Evolutionary conservation across 2,113 vertebrate genomes (phyloP).

Genomic region (Brachyhypopomus gauderio): DNA sequence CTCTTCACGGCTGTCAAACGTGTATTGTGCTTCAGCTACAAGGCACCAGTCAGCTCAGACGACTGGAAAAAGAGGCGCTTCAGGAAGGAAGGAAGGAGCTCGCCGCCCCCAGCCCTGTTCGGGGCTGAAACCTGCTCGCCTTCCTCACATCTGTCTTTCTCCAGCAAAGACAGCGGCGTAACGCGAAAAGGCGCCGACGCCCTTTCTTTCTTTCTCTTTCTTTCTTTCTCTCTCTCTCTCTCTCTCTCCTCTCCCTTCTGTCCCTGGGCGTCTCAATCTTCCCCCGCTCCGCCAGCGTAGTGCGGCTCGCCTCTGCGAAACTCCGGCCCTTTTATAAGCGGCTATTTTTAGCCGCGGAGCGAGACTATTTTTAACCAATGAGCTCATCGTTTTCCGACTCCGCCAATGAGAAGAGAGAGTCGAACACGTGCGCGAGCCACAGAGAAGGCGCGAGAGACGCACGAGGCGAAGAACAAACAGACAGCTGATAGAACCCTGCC

Average conservation of each 20-base stretch:
- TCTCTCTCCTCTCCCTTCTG: neutral
- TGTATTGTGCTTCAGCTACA: neutral
- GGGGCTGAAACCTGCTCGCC: slow-evolving; percentile 23
- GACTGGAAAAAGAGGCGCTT: neutral
- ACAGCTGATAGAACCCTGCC: slow-evolving; percentile 38
- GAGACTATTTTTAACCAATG: slow-evolving; percentile 80
- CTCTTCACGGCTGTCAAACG: neutral
- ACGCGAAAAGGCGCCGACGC: slow-evolving; percentile 37
- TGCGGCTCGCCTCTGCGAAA: slow-evolving; percentile 25
- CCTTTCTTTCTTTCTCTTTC: neutral
- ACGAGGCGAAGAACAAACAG: slow-evolving; percentile 10
- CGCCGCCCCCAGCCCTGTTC: slow-evolving; percentile 66
- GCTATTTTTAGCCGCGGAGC: slow-evolving; percentile 76
- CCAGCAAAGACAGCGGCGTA: slow-evolving; percentile 57
- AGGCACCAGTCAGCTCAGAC: slow-evolving; percentile 13
- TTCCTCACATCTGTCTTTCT: slow-evolving; percentile 49
- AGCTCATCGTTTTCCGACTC: slow-evolving; percentile 65
- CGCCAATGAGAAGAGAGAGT: slow-evolving; percentile 64
- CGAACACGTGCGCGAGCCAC: slow-evolving; percentile 38
- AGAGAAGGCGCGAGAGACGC: slow-evolving; percentile 11
- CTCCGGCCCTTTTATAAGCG: slow-evolving; percentile 70
- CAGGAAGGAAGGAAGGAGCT: slow-evolving; percentile 69
- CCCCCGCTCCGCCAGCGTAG: slow-evolving; percentile 31
- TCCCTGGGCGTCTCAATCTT: neutral
- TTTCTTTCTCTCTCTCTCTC: neutral